Conservation (phyloP, 2,888 invertebrate genomes). For the Agrenia bidenticulata region DNA sequence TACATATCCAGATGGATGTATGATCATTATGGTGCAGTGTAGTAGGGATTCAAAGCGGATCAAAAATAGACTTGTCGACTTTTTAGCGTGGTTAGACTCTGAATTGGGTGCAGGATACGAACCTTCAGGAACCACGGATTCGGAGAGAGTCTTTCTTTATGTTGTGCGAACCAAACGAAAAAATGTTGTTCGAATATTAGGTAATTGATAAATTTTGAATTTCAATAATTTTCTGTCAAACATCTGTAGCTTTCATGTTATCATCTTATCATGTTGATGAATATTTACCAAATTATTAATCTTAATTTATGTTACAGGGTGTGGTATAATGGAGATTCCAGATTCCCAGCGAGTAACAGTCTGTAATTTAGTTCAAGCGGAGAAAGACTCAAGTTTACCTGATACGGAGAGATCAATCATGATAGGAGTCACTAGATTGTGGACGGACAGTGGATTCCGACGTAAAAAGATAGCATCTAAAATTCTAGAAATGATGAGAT, state of each 20-base stretch:
- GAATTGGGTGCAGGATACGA: slow-evolving; percentile 39
- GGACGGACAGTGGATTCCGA: slow-evolving; percentile 47
- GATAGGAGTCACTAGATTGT: slow-evolving; percentile 45
- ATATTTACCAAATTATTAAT: too few species aligned
- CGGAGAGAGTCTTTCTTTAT: slow-evolving; percentile 41
- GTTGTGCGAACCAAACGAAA: slow-evolving; percentile 43
- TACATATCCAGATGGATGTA: slow-evolving; percentile 35
- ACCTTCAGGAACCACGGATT: slow-evolving; percentile 7
- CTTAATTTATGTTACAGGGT: too few species aligned
- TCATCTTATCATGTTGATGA: too few species aligned
- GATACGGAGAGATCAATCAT: slow-evolving; percentile 4
- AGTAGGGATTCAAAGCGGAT: slow-evolving; percentile 26
- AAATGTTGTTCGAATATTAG: slow-evolving; percentile 44
- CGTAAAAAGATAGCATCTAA: slow-evolving; percentile 40
- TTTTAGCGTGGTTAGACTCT: slow-evolving; percentile 49
- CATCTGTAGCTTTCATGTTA: too few species aligned
- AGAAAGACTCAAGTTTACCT: not conserved
- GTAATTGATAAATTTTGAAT: slow-evolving; percentile 25
- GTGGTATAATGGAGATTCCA: slow-evolving; percentile 36
- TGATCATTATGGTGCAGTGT: slow-evolving; percentile 37
- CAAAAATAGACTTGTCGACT: slow-evolving; percentile 37
- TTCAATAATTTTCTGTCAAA: slow-evolving; percentile 1
- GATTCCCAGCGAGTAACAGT: slow-evolving; percentile 5
- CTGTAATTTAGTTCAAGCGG: not conserved
- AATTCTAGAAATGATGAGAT: slow-evolving; percentile 40